Evolutionary conservation across 2,797 vertebrate species (phyloP).

Genomic region (Mustela erminea): DNA sequence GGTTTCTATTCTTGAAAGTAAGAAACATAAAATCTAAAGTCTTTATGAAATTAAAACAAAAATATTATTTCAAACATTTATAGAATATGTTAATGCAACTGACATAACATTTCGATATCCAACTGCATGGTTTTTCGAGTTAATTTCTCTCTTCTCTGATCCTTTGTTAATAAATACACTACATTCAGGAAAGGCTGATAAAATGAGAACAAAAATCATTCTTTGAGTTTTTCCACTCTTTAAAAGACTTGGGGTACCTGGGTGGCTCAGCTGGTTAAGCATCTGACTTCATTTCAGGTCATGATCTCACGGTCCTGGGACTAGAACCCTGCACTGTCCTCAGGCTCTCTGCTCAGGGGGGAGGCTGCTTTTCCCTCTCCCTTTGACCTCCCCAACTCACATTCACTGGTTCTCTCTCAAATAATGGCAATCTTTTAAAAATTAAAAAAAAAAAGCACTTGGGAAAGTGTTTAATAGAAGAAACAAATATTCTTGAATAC

Average conservation of each 20-base stretch:
- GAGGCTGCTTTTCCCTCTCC: not conserved
- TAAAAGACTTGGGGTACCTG: not conserved
- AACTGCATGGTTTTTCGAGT: not conserved
- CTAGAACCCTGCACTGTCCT: too few species aligned
- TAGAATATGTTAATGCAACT: slow-evolving; percentile 68
- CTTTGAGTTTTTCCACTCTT: not conserved
- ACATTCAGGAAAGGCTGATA: not conserved
- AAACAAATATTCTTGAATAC: not conserved
- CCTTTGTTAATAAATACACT: not conserved
- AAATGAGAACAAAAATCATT: not conserved
- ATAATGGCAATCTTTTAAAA: not conserved
- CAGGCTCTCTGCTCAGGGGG: too few species aligned
- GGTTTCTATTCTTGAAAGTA: slow-evolving; percentile 40
- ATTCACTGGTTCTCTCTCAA: not conserved
- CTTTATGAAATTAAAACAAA: slow-evolving; percentile 66
- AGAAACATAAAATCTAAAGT: slow-evolving; percentile 46
- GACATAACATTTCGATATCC: slow-evolving; percentile 57
- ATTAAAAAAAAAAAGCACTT: not conserved
- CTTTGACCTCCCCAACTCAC: not conserved
- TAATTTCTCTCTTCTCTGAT: not conserved
- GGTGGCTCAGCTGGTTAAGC: not conserved
- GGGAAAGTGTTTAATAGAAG: not conserved
- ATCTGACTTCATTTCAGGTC: not conserved
- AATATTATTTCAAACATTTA: slow-evolving; percentile 51
- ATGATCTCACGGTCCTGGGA: not conserved